Conservation (phyloP, 2,888 invertebrate genomes). For the Noctua janthina region DNA sequence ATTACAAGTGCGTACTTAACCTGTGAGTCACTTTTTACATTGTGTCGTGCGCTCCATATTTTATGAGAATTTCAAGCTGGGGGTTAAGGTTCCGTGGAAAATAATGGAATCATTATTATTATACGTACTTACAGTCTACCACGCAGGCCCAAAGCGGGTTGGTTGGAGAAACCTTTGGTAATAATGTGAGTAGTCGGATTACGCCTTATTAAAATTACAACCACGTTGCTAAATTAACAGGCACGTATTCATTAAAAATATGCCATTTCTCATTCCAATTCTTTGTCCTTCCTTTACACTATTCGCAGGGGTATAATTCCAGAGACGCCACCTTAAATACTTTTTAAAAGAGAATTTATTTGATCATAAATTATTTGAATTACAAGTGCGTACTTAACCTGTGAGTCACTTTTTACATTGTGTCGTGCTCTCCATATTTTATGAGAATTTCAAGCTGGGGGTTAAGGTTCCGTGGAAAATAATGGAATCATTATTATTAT, state of each 20-base stretch:
- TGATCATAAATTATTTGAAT: constrained; percentile 42
- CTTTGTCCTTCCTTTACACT: background rate
- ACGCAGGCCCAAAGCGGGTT: background rate
- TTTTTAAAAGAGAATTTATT: constrained; percentile 33
- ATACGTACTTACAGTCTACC: background rate
- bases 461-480: constrained; percentile 1
- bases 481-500: background rate
- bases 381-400: constrained; percentile 42
- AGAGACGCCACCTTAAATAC: constrained; percentile 16
- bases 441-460: constrained; percentile 23
- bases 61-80: constrained; percentile 26
- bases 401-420: constrained; percentile 16
- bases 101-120: background rate
- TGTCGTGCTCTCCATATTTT: constrained; percentile 28
- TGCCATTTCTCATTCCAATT: background rate
- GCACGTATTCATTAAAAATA: background rate
- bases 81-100: constrained; percentile 1
- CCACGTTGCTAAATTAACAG: background rate
- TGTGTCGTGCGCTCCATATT: constrained; percentile 28
- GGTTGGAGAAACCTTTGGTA: background rate
- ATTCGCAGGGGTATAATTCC: background rate
- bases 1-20: constrained; percentile 42
- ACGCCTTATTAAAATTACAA: background rate
- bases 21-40: constrained; percentile 17
- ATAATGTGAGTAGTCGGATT: background rate